A percentile compares a stretch with the other conserved stretches of the same genome.
phyloP scores from a whole-genome alignment of 2,797 vertebrate species.

The Falco peregrinus region DNA sequence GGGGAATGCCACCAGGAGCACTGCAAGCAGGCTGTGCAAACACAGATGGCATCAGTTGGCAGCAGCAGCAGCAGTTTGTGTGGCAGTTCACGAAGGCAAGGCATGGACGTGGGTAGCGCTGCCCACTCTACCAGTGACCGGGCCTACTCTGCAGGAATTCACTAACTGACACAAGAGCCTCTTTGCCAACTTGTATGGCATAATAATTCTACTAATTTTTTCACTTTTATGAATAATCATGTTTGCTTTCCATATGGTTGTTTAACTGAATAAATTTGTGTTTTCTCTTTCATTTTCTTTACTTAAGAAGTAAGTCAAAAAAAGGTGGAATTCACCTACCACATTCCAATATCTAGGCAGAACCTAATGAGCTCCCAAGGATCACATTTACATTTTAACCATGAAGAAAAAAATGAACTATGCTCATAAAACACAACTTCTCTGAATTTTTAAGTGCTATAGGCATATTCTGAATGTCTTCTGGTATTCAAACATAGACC shows the following conservation, averaged over 20 bases:
- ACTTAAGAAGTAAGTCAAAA: neutral
- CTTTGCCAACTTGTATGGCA: neutral
- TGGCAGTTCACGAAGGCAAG: neutral
- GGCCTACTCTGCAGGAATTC: neutral
- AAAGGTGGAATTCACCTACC: neutral
- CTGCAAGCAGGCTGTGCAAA: neutral
- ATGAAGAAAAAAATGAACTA: neutral
- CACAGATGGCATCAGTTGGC: accelerated
- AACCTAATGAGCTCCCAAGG: neutral
- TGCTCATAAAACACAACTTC: neutral
- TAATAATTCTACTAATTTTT: neutral
- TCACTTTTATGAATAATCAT: neutral
- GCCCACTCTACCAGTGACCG: neutral
- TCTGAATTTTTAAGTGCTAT: neutral
- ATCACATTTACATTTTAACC: neutral
- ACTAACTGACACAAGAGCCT: neutral
- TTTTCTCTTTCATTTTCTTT: neutral
- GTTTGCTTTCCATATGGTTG: neutral
- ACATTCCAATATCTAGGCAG: neutral
- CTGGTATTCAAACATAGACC: neutral
- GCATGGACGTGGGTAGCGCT: accelerated
- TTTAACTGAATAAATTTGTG: neutral
- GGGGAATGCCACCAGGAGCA: accelerated
- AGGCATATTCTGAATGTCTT: neutral
- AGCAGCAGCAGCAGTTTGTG: neutral